Evolutionary conservation across 2,888 invertebrate species (phyloP).

Genomic region (Agonopterix heracliana): DNA sequence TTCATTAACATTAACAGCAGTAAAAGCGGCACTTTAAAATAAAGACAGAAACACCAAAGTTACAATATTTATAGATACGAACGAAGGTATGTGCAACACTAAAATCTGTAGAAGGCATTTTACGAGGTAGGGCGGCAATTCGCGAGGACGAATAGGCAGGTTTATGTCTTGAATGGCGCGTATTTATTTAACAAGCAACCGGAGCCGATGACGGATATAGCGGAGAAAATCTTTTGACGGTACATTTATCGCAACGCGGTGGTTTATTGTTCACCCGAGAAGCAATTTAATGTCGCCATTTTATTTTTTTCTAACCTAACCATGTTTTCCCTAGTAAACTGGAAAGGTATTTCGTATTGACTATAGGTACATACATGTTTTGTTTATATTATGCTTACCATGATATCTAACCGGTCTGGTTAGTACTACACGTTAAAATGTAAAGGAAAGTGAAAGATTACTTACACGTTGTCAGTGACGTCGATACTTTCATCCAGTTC

Average conservation of each 20-base stretch:
- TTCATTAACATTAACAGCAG: no score
- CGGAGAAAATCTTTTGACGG: slow-evolving; percentile 44
- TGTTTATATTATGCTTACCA: no score
- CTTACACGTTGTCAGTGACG: slow-evolving; percentile 62
- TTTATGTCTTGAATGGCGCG: slow-evolving; percentile 36
- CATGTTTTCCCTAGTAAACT: not conserved
- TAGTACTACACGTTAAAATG: not conserved
- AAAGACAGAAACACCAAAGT: no score
- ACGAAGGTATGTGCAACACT: slow-evolving; percentile 9
- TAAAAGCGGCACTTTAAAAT: no score
- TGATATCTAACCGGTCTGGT: no score
- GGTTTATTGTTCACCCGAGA: slow-evolving; percentile 27
- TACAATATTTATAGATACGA: slow-evolving; percentile 3
- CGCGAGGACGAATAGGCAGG: slow-evolving; percentile 31
- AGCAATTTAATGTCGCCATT: slow-evolving; percentile 15
- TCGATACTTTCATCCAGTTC: slow-evolving; percentile 79
- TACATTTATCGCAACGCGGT: slow-evolving; percentile 34
- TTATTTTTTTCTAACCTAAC: slow-evolving; percentile 12
- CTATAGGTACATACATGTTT: not conserved
- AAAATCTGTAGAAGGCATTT: slow-evolving; percentile 16
- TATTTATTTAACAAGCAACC: slow-evolving; percentile 42
- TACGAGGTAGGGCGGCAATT: slow-evolving; percentile 9
- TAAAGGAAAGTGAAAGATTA: slow-evolving; percentile 17
- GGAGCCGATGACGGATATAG: slow-evolving; percentile 38
- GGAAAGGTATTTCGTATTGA: not conserved